These are phyloP conservation scores for Tetranychus cinnabarinus DNA, from an alignment of 1,140 invertebrate species.

Conservation along the genomic window DNA sequence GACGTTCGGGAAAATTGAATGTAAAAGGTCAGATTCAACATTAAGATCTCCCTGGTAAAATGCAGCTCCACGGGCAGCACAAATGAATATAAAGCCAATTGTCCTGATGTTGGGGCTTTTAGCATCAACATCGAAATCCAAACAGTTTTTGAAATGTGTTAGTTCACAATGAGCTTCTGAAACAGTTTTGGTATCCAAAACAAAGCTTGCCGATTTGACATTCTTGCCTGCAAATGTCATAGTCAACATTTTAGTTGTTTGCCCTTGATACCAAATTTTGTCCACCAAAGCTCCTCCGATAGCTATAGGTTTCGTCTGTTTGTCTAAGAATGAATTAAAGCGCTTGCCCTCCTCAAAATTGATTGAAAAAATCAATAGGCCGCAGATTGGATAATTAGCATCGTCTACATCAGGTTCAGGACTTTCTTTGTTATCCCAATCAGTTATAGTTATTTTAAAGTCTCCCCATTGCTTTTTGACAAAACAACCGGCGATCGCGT, in stretches of 20 bases:
- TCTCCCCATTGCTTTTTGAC: background rate
- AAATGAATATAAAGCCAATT: background rate
- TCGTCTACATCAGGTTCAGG: background rate
- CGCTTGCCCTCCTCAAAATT: background rate
- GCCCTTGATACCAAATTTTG: background rate
- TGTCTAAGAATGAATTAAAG: background rate
- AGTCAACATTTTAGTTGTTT: background rate
- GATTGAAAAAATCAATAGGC: background rate
- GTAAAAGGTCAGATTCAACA: background rate
- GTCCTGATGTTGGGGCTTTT: background rate
- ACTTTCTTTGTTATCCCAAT: background rate
- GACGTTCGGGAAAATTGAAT: background rate
- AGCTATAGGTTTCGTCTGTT: background rate
- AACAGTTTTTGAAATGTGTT: background rate
- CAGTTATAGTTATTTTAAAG: background rate
- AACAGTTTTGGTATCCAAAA: background rate
- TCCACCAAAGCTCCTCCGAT: background rate
- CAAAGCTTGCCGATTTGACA: background rate
- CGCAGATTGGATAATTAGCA: background rate
- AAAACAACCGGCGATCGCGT: background rate
- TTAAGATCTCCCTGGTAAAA: background rate
- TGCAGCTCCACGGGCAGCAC: background rate
- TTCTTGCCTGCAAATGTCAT: background rate
- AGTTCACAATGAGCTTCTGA: background rate
- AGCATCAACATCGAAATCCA: background rate